Conservation (phyloP, 2,888 invertebrate species). For the Pemphredon lugubris region DNA sequence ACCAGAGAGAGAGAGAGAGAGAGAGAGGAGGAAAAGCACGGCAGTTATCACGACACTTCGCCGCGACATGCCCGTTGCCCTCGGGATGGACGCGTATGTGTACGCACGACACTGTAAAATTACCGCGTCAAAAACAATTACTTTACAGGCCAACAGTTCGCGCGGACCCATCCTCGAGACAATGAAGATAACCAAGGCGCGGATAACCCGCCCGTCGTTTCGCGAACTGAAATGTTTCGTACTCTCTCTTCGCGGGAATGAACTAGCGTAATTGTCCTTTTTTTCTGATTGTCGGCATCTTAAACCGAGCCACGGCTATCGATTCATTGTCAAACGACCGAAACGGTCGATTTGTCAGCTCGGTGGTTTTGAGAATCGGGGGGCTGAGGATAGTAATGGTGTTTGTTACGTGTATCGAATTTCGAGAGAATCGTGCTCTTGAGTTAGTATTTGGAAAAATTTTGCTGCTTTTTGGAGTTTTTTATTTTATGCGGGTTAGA, state of each 20-base stretch:
- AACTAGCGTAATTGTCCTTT: too few species aligned
- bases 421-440: too few species aligned
- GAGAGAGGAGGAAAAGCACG: conserved; percentile 68
- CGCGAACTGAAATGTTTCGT: conserved; percentile 31
- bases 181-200: conserved; percentile 55
- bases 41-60: conserved; percentile 72
- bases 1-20: conserved; percentile 39
- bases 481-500: too few species aligned
- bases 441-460: too few species aligned
- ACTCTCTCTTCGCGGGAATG: conserved; percentile 15
- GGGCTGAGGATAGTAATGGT: too few species aligned
- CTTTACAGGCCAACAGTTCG: conserved; percentile 76
- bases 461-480: too few species aligned
- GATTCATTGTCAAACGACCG: too few species aligned
- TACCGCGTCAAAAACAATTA: conserved; percentile 81
- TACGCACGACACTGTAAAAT: conserved; percentile 81
- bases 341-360: too few species aligned
- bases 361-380: too few species aligned
- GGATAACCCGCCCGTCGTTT: conserved; percentile 29
- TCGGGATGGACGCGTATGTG: conserved; percentile 71
- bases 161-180: conserved; percentile 53
- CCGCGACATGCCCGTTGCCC: conserved; percentile 42
- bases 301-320: too few species aligned
- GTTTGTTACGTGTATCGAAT: too few species aligned
- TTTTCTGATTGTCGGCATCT: too few species aligned